phyloP scores from a whole-genome alignment of 1,140 invertebrate species.

The Liolophura sinensis region DNA sequence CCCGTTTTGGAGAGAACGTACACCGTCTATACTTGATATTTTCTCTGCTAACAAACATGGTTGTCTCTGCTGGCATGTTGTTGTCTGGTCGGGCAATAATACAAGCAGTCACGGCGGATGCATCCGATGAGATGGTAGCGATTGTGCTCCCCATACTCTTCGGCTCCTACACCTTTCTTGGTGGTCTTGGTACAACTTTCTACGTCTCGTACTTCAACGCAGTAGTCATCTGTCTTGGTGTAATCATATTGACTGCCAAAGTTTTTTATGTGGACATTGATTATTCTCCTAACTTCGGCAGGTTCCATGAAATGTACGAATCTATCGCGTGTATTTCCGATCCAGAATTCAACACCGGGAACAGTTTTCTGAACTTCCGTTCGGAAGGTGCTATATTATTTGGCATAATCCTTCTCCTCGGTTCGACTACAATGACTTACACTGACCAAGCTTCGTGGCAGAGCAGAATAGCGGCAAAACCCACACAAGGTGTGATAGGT shows the following conservation, averaged over 20 bases:
- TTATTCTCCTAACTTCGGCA: conserved; percentile 13
- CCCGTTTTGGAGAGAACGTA: conserved; percentile 40
- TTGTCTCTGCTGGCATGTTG: conserved; percentile 46
- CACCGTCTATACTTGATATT: conserved; percentile 44
- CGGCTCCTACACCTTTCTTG: conserved; percentile 33
- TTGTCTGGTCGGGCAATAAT: conserved; percentile 10
- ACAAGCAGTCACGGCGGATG: no score
- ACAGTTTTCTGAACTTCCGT: conserved; percentile 31
- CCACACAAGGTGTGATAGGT: conserved; percentile 47
- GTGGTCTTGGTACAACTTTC: conserved; percentile 35
- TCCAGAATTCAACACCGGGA: conserved; percentile 23
- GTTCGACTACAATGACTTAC: conserved; percentile 29
- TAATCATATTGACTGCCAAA: conserved; percentile 23
- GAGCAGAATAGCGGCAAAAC: conserved; percentile 48
- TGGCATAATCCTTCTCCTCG: conserved; percentile 28
- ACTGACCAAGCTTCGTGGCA: conserved; percentile 51
- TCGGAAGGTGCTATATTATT: conserved; percentile 33
- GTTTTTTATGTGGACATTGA: conserved; percentile 22
- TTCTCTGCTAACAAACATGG: conserved; percentile 47
- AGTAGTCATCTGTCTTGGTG: conserved; percentile 22
- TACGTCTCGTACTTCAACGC: conserved; percentile 36
- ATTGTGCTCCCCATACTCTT: conserved; percentile 25
- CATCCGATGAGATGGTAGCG: conserved; percentile 13
- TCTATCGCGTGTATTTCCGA: conserved; percentile 7
- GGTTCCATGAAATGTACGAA: conserved; percentile 6